Base-by-base conservation (phyloP, 2,113 vertebrate genomes). In the Monopterus albus region DNA sequence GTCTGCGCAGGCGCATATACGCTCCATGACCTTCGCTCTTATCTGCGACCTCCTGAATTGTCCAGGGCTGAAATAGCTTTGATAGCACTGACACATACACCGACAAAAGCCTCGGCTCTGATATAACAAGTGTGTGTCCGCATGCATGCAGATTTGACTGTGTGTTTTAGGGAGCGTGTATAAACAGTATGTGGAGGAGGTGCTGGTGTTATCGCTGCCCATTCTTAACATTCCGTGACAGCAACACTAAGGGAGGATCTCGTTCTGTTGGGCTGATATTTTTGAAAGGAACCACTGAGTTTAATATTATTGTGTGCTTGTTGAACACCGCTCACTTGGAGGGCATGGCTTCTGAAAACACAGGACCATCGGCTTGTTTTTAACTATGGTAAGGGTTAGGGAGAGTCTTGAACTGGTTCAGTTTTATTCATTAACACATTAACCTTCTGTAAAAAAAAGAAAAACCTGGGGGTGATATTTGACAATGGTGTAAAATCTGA, bases 161-260 rank as follows among this genome's bases (percentile, higher is more conserved):
- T 49, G 82, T 62, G 55, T 70, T 45, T 45, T 20, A 18, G 42
- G 42, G 42, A 15, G 14, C 49, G 75, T 35, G 43, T 65, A 53
- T 71, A 73, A 74, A 74, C 59, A 73, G 65, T 62, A 47, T 57
- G 78, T 62, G 81, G 73, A 83, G 83, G 84, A 88, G 87, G 74
- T 72, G 78, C 42, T 13, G 47, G 55, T 49, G 57, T 85, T 88
- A 89, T 87, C 90, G 73, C 26, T 3, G 81, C 60, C 79, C 83
- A 49, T 79, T 80, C 76, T 71, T 87, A 86, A 88, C 90, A 88
- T 90, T 85, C 83, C 84, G 39, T 84, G 79, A 86, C 82, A 78
- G 71, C 65, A 63, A 67, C 51, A 36, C 74, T 73, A 45, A 15
- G 78, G 82, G 84, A 86, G 84, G 71, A 69, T 81, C 66, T 81